Percentiles rank a stretch among this genome's conserved stretches.
phyloP scores from a whole-genome alignment of 1,140 invertebrate genomes.

The Drosophila arizonae region DNA sequence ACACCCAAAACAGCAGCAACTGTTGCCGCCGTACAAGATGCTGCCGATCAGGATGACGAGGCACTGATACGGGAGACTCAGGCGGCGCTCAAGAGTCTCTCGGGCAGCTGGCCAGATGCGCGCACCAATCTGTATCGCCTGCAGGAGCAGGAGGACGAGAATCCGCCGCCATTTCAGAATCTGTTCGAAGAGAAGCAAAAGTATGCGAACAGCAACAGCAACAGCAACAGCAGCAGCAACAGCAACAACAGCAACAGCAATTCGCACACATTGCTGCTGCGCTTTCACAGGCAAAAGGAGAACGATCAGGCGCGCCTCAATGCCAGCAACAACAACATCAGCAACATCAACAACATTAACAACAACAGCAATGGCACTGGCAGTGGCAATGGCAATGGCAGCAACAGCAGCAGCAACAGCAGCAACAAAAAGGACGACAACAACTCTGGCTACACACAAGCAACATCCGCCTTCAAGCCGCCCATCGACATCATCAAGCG shows the following conservation, averaged over 20 bases:
- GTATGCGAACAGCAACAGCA: slow-evolving; percentile 58
- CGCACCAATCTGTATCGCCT: slow-evolving; percentile 86
- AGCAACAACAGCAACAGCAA: slow-evolving; percentile 24
- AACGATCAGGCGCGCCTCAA: slow-evolving; percentile 80
- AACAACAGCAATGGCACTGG: slow-evolving; percentile 1
- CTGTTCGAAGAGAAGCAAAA: slow-evolving; percentile 91
- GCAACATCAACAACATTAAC: not conserved
- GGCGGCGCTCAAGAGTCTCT: slow-evolving; percentile 91
- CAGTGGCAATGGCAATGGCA: slow-evolving; percentile 11
- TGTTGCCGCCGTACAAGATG: slow-evolving; percentile 42
- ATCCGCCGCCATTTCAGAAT: slow-evolving; percentile 92
- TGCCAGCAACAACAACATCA: slow-evolving; percentile 31
- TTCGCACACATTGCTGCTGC: slow-evolving; percentile 54
- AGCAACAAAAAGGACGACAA: slow-evolving; percentile 27
- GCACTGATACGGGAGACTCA: slow-evolving; percentile 93
- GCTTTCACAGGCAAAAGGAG: slow-evolving; percentile 81
- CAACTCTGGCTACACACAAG: slow-evolving; percentile 81
- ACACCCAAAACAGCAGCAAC: slow-evolving; percentile 15
- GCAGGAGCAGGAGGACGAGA: slow-evolving; percentile 87
- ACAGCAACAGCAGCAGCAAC: slow-evolving; percentile 14
- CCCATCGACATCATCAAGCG: slow-evolving; percentile 85
- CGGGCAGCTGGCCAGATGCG: slow-evolving; percentile 89
- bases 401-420: not conserved
- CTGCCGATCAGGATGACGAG: slow-evolving; percentile 87
- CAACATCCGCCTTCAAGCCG: slow-evolving; percentile 89